Evolutionary conservation across 2,888 invertebrate genomes (phyloP).

Genomic region (Icerya purchasi): DNA sequence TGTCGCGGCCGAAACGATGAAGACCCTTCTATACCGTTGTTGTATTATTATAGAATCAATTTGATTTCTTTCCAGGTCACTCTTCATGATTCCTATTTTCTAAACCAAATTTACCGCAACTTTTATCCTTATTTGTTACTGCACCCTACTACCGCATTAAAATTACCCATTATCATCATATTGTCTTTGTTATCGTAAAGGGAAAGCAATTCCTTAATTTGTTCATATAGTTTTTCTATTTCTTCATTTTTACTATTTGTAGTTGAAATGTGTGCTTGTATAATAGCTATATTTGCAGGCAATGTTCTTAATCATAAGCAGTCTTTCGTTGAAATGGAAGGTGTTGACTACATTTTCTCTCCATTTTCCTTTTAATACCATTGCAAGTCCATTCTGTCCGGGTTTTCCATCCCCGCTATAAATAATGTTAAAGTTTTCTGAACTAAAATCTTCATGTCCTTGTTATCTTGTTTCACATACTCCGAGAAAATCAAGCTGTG

Average conservation of each 20-base stretch:
- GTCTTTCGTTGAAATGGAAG: not conserved
- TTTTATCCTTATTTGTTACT: not conserved
- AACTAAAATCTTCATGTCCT: constrained; percentile 2
- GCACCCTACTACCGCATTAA: not conserved
- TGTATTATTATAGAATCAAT: not conserved
- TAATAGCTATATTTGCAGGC: not conserved
- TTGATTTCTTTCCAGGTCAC: not conserved
- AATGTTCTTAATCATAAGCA: not conserved
- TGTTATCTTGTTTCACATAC: not conserved
- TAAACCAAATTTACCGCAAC: not conserved
- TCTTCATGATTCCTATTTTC: not conserved
- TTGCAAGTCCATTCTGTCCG: not conserved
- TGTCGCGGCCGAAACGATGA: too few relatives aligned
- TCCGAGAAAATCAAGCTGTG: not conserved
- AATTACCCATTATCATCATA: not conserved
- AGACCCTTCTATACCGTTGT: not conserved
- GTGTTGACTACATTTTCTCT: not conserved
- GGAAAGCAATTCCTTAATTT: not conserved
- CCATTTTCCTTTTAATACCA: not conserved
- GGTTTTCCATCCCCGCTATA: not conserved
- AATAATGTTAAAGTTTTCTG: not conserved
- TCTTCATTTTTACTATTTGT: not conserved
- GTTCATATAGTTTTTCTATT: not conserved
- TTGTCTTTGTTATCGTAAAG: not conserved
- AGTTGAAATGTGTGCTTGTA: not conserved